Conservation (phyloP, 2,113 vertebrate species). For the Beaufortia kweichowensis region DNA sequence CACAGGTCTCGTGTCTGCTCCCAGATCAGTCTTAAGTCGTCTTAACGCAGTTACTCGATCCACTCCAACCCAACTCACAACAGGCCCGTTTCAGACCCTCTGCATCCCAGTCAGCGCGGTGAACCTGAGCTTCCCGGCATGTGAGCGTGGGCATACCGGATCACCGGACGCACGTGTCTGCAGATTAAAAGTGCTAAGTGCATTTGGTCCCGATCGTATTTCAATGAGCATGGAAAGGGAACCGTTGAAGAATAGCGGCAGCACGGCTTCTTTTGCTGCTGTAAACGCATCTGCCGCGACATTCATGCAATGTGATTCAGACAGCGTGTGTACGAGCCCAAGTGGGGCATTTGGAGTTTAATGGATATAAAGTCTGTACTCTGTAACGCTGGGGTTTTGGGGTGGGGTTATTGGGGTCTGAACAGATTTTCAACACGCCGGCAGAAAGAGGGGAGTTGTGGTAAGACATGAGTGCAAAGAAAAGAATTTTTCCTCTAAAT, state of each 20-base stretch:
- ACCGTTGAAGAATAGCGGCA: conserved; percentile 22
- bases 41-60: conserved; percentile 32
- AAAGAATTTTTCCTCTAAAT: conserved; percentile 56
- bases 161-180: conserved; percentile 2
- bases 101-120: not conserved
- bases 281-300: conserved; percentile 40
- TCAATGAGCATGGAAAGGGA: conserved; percentile 28
- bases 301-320: conserved; percentile 59
- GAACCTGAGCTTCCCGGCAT: conserved; percentile 23
- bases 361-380: conserved; percentile 70
- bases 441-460: conserved; percentile 23
- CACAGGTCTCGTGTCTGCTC: conserved; percentile 31
- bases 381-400: conserved; percentile 59
- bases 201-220: conserved; percentile 6
- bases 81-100: not conserved
- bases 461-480: conserved; percentile 32
- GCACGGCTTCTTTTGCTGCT: conserved; percentile 39
- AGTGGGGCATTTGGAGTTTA: conserved; percentile 59
- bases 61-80: conserved; percentile 10
- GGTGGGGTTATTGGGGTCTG: conserved; percentile 40
- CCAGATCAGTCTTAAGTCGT: conserved; percentile 14
- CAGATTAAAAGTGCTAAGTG: conserved; percentile 34
- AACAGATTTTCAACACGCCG: conserved; percentile 50
- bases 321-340: conserved; percentile 7
- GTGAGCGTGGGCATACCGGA: not conserved